These are phyloP conservation scores for Drosophila navojoa DNA, from an alignment of 1,140 invertebrate species.

Conservation along the genomic window DNA sequence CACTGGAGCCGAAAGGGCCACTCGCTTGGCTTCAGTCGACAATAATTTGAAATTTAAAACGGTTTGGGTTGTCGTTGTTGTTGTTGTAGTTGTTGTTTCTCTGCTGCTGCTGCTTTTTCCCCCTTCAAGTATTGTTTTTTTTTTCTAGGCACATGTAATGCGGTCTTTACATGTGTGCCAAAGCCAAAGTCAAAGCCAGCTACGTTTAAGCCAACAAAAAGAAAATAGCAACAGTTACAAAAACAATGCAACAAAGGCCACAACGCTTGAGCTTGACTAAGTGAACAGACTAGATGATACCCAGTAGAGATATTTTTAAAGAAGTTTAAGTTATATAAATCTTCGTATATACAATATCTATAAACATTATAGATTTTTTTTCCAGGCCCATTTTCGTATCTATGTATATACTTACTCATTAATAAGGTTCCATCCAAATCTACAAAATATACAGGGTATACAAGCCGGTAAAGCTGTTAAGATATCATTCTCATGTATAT, in stretches of 20 bases:
- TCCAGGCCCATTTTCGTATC: too few species aligned
- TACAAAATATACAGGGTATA: neutral
- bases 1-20: conserved; percentile 54
- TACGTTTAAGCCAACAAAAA: conserved; percentile 32
- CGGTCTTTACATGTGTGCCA: conserved; percentile 18
- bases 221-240: conserved; percentile 55
- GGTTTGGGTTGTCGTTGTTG: neutral
- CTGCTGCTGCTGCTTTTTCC: neutral
- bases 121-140: conserved; percentile 5
- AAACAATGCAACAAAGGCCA: conserved; percentile 40
- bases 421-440: neutral
- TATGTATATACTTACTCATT: too few species aligned
- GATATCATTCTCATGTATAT: conserved; percentile 49
- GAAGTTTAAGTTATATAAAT: too few species aligned
- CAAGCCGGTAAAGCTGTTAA: conserved; percentile 46
- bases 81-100: conserved; percentile 8
- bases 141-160: neutral
- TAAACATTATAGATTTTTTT: too few species aligned
- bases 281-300: neutral
- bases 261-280: neutral
- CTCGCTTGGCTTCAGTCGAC: conserved; percentile 35
- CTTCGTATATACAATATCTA: too few species aligned
- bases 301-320: neutral
- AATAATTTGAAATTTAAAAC: conserved; percentile 76
- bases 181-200: conserved; percentile 16